phyloP scores from a whole-genome alignment of 2,888 invertebrate genomes.

The Zygothrica quintamaculata region DNA sequence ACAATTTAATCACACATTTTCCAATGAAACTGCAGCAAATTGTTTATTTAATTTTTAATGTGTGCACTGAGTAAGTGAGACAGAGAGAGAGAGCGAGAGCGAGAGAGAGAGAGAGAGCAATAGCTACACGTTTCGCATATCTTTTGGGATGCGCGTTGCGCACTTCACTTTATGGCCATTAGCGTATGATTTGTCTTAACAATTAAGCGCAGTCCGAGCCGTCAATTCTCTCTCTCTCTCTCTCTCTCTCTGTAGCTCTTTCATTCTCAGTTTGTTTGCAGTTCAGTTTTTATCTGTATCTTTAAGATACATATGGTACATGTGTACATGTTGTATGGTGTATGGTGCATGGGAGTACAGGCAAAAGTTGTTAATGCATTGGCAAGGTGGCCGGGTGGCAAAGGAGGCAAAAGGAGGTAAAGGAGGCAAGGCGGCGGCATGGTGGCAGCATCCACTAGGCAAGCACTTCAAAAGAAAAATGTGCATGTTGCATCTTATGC shows the following conservation, averaged over 20 bases:
- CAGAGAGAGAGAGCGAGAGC: conserved; percentile 24
- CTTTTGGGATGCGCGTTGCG: conserved; percentile 45
- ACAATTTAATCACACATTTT: conserved; percentile 80
- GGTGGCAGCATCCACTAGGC: conserved; percentile 59
- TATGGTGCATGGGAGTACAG: background rate
- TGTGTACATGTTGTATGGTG: conserved; percentile 19
- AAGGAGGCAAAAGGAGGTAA: too few relatives aligned
- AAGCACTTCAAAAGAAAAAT: conserved; percentile 73
- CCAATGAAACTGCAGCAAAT: conserved; percentile 79
- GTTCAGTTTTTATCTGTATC: conserved; percentile 54
- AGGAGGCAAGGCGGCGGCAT: too few relatives aligned
- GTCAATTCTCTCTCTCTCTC: conserved; percentile 1
- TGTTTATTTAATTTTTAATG: conserved; percentile 81
- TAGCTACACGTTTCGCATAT: conserved; percentile 53
- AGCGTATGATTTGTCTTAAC: conserved; percentile 81
- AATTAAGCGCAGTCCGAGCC: conserved; percentile 64
- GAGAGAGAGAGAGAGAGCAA: conserved; percentile 15
- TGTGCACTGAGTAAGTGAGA: conserved; percentile 33
- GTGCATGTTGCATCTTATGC: conserved; percentile 58
- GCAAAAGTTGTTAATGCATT: conserved; percentile 14
- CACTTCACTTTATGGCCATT: conserved; percentile 76
- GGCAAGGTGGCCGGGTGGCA: too few relatives aligned
- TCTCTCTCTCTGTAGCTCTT: conserved; percentile 2
- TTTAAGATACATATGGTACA: conserved; percentile 54
- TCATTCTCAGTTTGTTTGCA: background rate